Percentiles rank a stretch among this genome's conserved stretches.
These are phyloP conservation scores for Apocrypta bakeri DNA, from an alignment of 1,140 invertebrate species.

Conservation along the genomic window DNA sequence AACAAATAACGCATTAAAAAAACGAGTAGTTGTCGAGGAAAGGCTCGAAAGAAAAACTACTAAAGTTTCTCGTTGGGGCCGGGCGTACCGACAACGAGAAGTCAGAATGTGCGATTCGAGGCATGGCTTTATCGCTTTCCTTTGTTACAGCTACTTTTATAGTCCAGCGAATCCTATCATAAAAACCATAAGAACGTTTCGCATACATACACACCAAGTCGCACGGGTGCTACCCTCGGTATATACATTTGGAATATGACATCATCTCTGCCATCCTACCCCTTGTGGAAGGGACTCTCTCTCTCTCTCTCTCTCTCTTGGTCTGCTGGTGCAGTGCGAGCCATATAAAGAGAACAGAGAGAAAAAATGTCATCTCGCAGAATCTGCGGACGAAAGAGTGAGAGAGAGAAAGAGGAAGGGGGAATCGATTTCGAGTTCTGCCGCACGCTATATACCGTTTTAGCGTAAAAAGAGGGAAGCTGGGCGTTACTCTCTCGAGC, in stretches of 20 bases:
- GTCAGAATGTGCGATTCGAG: constrained; percentile 25
- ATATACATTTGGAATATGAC: constrained; percentile 38
- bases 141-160: constrained; percentile 46
- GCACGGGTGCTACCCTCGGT: background rate
- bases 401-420: background rate
- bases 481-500: constrained; percentile 15
- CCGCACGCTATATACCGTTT: constrained; percentile 10
- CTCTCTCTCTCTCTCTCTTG: background rate
- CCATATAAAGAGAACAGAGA: background rate
- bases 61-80: constrained; percentile 20
- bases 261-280: constrained; percentile 23
- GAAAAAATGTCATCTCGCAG: constrained; percentile 18
- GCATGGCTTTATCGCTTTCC: constrained; percentile 34
- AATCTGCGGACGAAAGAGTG: background rate
- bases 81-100: background rate
- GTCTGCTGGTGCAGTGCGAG: background rate
- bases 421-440: constrained; percentile 39
- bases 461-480: constrained; percentile 28
- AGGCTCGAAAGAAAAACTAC: constrained; percentile 7
- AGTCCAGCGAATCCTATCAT: constrained; percentile 39
- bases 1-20: background rate
- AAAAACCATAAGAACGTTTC: constrained; percentile 44
- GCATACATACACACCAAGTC: constrained; percentile 22
- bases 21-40: background rate
- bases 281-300: background rate